Evolutionary conservation across 2,113 vertebrate genomes (phyloP), one percentile per base, ranked within the genome.

Genomic region (Podocnemis expansa): DNA sequence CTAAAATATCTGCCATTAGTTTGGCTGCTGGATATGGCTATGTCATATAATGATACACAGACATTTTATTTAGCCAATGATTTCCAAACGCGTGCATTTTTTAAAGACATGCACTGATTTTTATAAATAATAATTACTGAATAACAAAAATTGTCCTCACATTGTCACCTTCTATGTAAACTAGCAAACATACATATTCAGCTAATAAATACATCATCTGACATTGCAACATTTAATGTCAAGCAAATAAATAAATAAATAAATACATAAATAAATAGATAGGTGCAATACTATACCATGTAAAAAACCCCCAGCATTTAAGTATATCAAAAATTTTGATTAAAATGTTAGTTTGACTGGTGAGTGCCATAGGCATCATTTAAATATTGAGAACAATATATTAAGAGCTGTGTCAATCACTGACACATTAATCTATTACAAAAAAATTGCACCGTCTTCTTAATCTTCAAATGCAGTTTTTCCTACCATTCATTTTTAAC

Each of bases 261-360:
- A 92, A 55, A 92, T 84, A 92, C 63, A 67, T 85, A 78, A 78
- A 56, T 87, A 88, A 79, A 94, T 89, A 96, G 83, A 93, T 92
- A 89, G 49, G 80, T 4, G 12, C 8, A 41, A 45, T 76, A 11
- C 27, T 84, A 22, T 34, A 80, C 60, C 24, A 60, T 1, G 58
- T 31, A 88, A 82, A 93, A 43, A 22, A 4, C 31, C n/a, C n/a
- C n/a, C 83, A 95, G 81, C 43, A 45, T 76, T 76, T 76, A 54
- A 89, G 29, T 22, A 5, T 34, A n/a, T 55, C 24, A 34, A 38
- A 82, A 51, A 41, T 4, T 13, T 14, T 80, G 11, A 52, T 56
- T 4, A 22, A 38, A 60, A 91, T 87, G 91, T 93, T 81, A 92
- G 85, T 89, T 56, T 91, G 85, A 94, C 91, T 83, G 84, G 45